These are phyloP conservation scores for Dasysyrphus tricinctus DNA, from an alignment of 2,888 invertebrate species.

Conservation along the genomic window DNA sequence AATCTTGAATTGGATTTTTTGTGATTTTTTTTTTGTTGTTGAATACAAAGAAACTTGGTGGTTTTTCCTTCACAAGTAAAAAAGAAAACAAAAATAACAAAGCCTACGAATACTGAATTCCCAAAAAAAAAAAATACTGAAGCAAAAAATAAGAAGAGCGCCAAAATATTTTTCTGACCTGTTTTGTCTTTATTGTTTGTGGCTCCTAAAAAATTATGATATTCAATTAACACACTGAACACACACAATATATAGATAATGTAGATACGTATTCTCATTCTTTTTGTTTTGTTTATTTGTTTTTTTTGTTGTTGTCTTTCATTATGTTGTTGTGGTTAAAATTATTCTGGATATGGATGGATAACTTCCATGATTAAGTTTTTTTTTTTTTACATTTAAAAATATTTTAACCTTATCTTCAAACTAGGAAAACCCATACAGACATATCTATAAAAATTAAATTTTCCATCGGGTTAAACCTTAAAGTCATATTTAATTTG, in stretches of 20 bases:
- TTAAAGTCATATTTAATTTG: not conserved
- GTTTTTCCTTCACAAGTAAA: too few relatives aligned
- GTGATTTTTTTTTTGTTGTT: too few relatives aligned
- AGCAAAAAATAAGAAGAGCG: not conserved
- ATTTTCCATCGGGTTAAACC: not conserved
- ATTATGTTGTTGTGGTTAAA: not conserved
- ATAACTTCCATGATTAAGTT: not conserved
- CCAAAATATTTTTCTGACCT: slow-evolving; percentile 7
- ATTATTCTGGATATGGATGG: not conserved
- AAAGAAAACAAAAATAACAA: too few relatives aligned
- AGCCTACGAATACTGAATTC: not conserved
- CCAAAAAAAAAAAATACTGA: not conserved
- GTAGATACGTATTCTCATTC: not conserved
- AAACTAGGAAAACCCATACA: not conserved
- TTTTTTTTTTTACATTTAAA: not conserved
- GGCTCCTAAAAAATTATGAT: slow-evolving; percentile 2
- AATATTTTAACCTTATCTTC: not conserved
- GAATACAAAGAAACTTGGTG: too few relatives aligned
- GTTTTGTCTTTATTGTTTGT: not conserved
- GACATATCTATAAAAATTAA: not conserved
- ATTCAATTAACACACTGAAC: slow-evolving; percentile 9
- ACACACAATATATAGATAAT: not conserved
- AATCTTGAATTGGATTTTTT: too few relatives aligned
- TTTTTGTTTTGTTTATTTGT: not conserved
- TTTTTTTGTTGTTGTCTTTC: not conserved